Evolutionary conservation across 2,888 invertebrate species (phyloP), one percentile per base, ranked within the genome.

Genomic region (Pseudanteris insignis): DNA sequence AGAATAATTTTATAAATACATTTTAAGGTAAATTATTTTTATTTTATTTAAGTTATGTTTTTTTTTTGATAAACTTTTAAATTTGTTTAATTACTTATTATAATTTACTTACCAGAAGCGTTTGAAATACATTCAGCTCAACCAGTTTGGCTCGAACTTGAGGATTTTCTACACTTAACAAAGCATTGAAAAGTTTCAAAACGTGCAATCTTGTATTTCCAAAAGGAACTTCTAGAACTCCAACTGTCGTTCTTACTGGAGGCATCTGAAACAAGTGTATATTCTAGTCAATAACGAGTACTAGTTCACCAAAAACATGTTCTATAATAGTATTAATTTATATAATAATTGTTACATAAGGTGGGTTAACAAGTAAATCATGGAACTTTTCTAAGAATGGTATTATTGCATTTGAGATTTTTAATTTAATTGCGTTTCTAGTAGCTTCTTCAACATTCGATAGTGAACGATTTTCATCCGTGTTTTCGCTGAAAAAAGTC

Each of bases 121-220:
- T 81, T 70, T 82, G 79, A 64, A 86, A 81, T 65, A 86, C 85
- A 70, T 83, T 83, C 63, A 85, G 78, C 66, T 82, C 79, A 48
- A 81, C 81, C 67, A 86, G 83, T 81, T 89, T 89, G 74, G 85
- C 83, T 76, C 89, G 85, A 70, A 95, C 85, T 72, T 87, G 86
- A 67, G 85, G 82, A 76, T 89, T 88, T 75, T 90, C 89, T 43
- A 89, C 88, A 64, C 86, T 83, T 67, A 94, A 83, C 70, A 94
- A 83, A 51, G 89, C 88, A 65, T 90, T 87, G 74, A 94, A 84
- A 67, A 95, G 84, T 76, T 89, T 88, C 60, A 90, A 87, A 68
- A 92, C 88, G 80, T 92, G 90, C 62, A 94, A 83, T 64, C 94
- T 84, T 33, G 90, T 88, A 78, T 87, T 88, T 55, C 94, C 94